Conservation (phyloP, 2,888 invertebrate genomes). For the Rhagophthalmus giganteus region DNA sequence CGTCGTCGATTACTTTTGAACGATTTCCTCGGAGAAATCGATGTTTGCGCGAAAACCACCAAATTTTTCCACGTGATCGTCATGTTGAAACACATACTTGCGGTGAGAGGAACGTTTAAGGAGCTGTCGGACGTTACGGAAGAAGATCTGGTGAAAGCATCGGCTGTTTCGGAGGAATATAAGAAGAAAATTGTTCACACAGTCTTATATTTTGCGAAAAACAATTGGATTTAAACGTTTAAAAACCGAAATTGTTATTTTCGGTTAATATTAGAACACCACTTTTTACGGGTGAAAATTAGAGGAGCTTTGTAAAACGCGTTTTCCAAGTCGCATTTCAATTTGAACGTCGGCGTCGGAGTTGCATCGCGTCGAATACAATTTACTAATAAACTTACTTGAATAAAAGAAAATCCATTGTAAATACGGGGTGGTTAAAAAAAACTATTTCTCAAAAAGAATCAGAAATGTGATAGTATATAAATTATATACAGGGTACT, state of each 20-base stretch:
- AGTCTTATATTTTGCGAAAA: background rate
- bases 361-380: too few species aligned
- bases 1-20: conserved; percentile 48
- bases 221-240: background rate
- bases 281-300: too few species aligned
- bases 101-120: conserved; percentile 46
- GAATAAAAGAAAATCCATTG: too few species aligned
- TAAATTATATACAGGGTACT: too few species aligned
- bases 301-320: too few species aligned
- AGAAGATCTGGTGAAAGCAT: conserved; percentile 31
- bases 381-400: too few species aligned
- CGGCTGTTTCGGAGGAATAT: conserved; percentile 10
- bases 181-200: background rate
- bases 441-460: too few species aligned
- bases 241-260: background rate
- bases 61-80: conserved; percentile 53
- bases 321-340: too few species aligned
- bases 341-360: too few species aligned
- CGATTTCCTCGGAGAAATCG: conserved; percentile 50
- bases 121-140: conserved; percentile 36
- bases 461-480: too few species aligned
- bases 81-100: conserved; percentile 54
- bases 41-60: conserved; percentile 43
- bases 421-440: too few species aligned
- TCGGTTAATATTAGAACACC: background rate